phyloP scores from a whole-genome alignment of 1,140 invertebrate species.

The Mycetomoellerius zeteki region DNA sequence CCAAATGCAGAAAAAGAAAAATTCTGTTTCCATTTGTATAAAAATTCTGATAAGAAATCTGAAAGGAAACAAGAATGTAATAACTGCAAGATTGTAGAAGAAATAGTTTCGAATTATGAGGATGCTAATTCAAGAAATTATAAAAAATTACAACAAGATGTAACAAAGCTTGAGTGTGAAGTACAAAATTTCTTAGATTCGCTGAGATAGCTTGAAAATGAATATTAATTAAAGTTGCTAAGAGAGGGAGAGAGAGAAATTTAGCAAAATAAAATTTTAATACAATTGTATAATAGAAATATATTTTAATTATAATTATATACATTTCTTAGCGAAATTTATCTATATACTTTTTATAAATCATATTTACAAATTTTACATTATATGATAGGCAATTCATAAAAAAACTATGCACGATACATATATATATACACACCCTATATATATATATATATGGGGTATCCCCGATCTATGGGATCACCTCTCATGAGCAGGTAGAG shows the following conservation, averaged over 20 bases:
- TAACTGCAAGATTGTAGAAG: slow-evolving; percentile 22
- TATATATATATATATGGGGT: no score
- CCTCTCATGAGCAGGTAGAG: no score
- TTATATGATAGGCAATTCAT: slow-evolving; percentile 46
- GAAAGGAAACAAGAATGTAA: slow-evolving; percentile 32
- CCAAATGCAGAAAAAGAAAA: slow-evolving; percentile 19
- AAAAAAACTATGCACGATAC: not conserved
- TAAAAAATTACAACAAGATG: slow-evolving; percentile 75
- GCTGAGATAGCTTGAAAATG: slow-evolving; percentile 42
- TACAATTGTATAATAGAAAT: not conserved
- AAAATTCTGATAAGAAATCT: not conserved
- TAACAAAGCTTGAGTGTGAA: slow-evolving; percentile 80
- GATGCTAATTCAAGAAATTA: slow-evolving; percentile 57
- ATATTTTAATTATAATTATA: slow-evolving; percentile 23
- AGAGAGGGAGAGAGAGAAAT: no score
- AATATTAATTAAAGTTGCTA: slow-evolving; percentile 29
- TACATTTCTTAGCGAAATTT: slow-evolving; percentile 23
- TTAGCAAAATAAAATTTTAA: slow-evolving; percentile 11
- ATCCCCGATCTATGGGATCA: no score
- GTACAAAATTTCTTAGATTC: slow-evolving; percentile 76
- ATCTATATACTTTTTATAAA: slow-evolving; percentile 68
- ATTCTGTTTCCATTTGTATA: not conserved
- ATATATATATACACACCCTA: not conserved
- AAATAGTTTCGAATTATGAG: not conserved
- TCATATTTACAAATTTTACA: slow-evolving; percentile 34